These are phyloP conservation scores for Antheraea mylitta DNA, from an alignment of 1,140 invertebrate genomes.

Conservation along the genomic window DNA sequence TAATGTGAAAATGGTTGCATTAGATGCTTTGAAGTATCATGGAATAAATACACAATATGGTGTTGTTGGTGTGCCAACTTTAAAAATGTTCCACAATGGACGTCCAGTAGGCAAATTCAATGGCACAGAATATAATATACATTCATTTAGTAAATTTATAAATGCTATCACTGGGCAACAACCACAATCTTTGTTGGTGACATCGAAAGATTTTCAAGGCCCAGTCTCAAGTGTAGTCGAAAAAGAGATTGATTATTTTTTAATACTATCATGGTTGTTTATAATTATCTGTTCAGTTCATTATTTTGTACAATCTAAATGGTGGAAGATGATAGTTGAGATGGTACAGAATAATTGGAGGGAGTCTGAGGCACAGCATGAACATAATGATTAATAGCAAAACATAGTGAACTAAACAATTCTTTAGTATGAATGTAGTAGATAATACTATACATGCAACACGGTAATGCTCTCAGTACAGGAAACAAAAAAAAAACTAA, in stretches of 20 bases:
- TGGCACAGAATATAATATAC: slow-evolving; percentile 88
- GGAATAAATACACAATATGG: slow-evolving; percentile 95
- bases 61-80: slow-evolving; percentile 94
- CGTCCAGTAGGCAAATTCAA: slow-evolving; percentile 93
- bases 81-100: slow-evolving; percentile 96
- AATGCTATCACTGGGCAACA: slow-evolving; percentile 87
- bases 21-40: slow-evolving; percentile 93
- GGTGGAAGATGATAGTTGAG: slow-evolving; percentile 91
- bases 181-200: slow-evolving; percentile 82
- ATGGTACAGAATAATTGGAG: slow-evolving; percentile 92
- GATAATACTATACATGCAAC: not conserved
- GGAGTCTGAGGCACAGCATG: slow-evolving; percentile 94
- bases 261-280: slow-evolving; percentile 92
- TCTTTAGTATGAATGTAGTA: not conserved
- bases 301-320: slow-evolving; percentile 88
- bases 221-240: slow-evolving; percentile 87
- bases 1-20: slow-evolving; percentile 91
- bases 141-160: slow-evolving; percentile 91
- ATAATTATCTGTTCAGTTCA: slow-evolving; percentile 88
- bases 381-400: slow-evolving; percentile 83
- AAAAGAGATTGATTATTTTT: slow-evolving; percentile 89
- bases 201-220: slow-evolving; percentile 88
- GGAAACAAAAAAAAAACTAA: no score
- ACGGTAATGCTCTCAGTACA: no score
- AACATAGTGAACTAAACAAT: not conserved